Base-by-base conservation (phyloP, 2,888 invertebrate genomes). In the Adelphocoris suturalis region DNA sequence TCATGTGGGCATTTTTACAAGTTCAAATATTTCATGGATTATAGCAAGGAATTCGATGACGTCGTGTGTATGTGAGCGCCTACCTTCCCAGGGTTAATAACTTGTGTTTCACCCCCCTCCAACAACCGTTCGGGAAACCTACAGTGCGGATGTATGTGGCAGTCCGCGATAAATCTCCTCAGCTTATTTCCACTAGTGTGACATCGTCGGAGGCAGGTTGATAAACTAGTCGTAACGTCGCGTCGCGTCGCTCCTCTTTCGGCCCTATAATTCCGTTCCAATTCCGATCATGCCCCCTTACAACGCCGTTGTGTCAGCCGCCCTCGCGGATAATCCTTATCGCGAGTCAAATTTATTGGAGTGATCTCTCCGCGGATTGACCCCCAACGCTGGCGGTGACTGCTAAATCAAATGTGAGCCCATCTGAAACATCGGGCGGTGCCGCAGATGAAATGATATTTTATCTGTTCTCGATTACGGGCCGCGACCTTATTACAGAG, bases 121-220 rank as follows among this genome's bases (percentile, higher is more conserved):
- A 23, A 68, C 78, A 78, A 78, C 78, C 47, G 37, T 46, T 16
- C n/a, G 37, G 78, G 78, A 78, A 78, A 47, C 37, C 16, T 19
- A 19, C 11, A 16, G 78, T 4, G 78, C 7, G 78, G 78, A 47
- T 78, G 14, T 47, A 46, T 47, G 23, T 13, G 68, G 68, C 68
- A 78, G 78, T 78, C 12, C 16, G 28, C 47, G 47, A 78, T 78
- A 78, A 78, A 78, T 78, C 78, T 78, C 78, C 28, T 16, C 78
- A 47, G 78, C 46, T 78, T 78, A 78, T 78, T 78, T 78, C 78
- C 78, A 46, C 78, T 47, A 47, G 46, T 19, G 78, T 78, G 78
- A 78, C 78, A 78, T 78, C 46, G 46, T 78, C 14, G 46, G 68
- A n/a, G 78, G 47, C 78, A 78, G 78, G 46, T 78, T 46, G 37